Evolutionary conservation across 2,113 vertebrate genomes (phyloP).

Genomic region (Stegastes partitus): DNA sequence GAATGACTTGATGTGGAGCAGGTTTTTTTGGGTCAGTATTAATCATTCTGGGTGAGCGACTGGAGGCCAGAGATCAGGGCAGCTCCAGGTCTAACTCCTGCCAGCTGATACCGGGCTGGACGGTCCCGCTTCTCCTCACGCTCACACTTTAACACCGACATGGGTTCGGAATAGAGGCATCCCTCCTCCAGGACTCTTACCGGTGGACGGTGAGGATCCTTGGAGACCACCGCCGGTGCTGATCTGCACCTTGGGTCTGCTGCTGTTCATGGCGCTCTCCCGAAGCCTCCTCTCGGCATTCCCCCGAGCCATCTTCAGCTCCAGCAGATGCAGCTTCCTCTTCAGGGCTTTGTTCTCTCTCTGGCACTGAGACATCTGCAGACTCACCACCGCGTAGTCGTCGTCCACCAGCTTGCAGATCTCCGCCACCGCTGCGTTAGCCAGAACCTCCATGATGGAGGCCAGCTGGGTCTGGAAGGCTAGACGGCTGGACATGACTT

Average conservation of each 20-base stretch:
- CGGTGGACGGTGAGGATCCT: constrained; percentile 25
- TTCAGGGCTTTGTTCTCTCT: constrained; percentile 82
- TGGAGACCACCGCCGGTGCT: constrained; percentile 61
- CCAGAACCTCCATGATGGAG: constrained; percentile 87
- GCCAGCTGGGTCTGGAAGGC: constrained; percentile 86
- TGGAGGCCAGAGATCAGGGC: too few relatives aligned
- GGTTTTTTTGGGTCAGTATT: too few relatives aligned
- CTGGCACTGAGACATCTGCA: constrained; percentile 84
- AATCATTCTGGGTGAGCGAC: too few relatives aligned
- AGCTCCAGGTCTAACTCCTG: too few relatives aligned
- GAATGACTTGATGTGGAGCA: too few relatives aligned
- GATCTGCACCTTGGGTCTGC: constrained; percentile 54
- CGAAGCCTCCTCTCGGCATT: constrained; percentile 79
- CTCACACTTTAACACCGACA: too few relatives aligned
- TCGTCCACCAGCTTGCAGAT: constrained; percentile 86
- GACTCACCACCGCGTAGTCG: constrained; percentile 81
- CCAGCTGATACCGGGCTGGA: too few relatives aligned
- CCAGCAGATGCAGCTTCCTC: constrained; percentile 82
- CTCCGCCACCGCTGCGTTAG: constrained; percentile 84
- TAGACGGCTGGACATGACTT: constrained; percentile 76
- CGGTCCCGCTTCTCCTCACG: too few relatives aligned
- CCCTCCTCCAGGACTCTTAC: constrained; percentile 17
- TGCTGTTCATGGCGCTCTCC: constrained; percentile 65
- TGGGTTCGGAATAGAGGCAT: too few relatives aligned
- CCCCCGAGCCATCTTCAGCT: constrained; percentile 81